Conservation (phyloP, 37 sponge, comb jelly and placozoan species). For the Spongilla lacustris region DNA sequence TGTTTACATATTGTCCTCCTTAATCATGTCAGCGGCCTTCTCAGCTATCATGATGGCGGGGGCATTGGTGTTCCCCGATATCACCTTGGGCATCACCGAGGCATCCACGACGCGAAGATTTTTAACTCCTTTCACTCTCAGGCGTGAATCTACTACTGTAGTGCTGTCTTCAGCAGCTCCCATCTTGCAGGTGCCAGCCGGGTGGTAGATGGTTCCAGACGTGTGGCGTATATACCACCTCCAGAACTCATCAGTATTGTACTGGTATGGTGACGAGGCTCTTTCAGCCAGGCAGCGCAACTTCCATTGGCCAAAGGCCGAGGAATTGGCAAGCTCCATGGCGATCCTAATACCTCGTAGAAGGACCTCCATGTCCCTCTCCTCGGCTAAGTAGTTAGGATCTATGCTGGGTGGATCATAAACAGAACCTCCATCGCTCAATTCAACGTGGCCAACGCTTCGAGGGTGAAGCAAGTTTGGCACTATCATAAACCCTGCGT, state of each 20-base stretch:
- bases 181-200: conserved; percentile 86
- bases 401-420: conserved; percentile 58
- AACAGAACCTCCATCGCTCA: conserved; percentile 31
- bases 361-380: conserved; percentile 61
- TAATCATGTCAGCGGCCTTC: conserved; percentile 90
- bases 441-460: conserved; percentile 57
- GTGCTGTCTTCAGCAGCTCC: conserved; percentile 53
- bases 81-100: conserved; percentile 78
- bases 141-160: conserved; percentile 78
- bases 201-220: conserved; percentile 57
- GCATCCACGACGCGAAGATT: conserved; percentile 87
- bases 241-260: conserved; percentile 74
- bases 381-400: conserved; percentile 69
- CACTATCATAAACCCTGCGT: conserved; percentile 38
- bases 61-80: conserved; percentile 82
- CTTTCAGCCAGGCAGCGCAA: neutral
- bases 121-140: conserved; percentile 72
- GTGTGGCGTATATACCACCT: conserved; percentile 65
- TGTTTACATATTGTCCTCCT: conserved; percentile 44
- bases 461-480: conserved; percentile 59
- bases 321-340: conserved; percentile 55
- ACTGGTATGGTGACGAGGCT: conserved; percentile 33
- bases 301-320: conserved; percentile 14
- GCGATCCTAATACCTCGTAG: conserved; percentile 53
- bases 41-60: conserved; percentile 88